Percentiles rank a stretch among this genome's conserved stretches.
Evolutionary conservation across 92 coral and sea anemone genomes (phyloP).

Genomic region (Umimayanthus kanabou): DNA sequence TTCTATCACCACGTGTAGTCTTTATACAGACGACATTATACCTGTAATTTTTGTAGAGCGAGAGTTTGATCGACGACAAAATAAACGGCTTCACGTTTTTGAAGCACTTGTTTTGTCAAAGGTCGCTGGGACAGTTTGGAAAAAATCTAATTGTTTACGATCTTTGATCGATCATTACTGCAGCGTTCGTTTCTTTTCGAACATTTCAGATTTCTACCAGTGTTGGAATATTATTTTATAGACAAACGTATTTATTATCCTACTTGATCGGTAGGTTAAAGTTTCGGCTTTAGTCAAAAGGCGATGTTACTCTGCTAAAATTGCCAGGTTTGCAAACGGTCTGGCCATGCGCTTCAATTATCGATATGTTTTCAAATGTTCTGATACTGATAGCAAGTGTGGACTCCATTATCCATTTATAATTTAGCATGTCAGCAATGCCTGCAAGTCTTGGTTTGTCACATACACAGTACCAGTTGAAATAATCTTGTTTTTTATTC

Average conservation of each 20-base stretch:
- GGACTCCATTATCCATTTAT: conserved; percentile 9
- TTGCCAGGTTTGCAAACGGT: neutral
- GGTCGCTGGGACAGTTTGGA: neutral
- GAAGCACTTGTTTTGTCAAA: neutral
- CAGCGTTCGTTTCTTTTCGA: neutral
- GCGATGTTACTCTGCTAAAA: neutral
- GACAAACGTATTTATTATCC: neutral
- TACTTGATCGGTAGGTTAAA: neutral
- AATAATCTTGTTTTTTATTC: conserved; percentile 19
- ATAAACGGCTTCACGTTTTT: conserved; percentile 10
- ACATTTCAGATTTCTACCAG: neutral
- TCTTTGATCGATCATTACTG: conserved; percentile 39
- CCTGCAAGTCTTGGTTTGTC: conserved; percentile 13
- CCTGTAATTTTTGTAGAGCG: conserved; percentile 3
- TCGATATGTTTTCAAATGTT: neutral
- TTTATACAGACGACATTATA: neutral
- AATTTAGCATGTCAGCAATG: conserved; percentile 25
- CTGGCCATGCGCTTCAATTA: neutral
- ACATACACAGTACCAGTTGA: neutral
- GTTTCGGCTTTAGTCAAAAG: neutral
- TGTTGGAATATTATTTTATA: neutral
- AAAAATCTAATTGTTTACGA: conserved; percentile 35
- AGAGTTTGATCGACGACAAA: neutral
- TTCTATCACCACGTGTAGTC: conserved; percentile 1
- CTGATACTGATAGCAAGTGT: neutral